A percentile compares a stretch with the other conserved stretches of the same genome.
Evolutionary conservation across 2,888 invertebrate genomes (phyloP).

Genomic region (Heliconius cydno): DNA sequence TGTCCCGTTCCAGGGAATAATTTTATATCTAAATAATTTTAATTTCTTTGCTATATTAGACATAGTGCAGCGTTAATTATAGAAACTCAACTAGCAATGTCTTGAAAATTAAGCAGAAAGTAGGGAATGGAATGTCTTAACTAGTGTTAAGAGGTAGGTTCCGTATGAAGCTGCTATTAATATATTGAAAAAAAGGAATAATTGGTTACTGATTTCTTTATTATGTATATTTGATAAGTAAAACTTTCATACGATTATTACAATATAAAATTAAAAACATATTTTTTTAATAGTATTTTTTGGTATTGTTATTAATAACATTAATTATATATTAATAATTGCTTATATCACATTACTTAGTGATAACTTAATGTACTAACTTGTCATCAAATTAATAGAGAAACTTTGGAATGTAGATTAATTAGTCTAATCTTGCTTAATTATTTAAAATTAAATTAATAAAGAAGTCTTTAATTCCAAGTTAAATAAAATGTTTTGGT

Average conservation of each 20-base stretch:
- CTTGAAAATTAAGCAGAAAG: too few species aligned
- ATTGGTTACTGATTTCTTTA: too few species aligned
- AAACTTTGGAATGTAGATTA: constrained; percentile 1
- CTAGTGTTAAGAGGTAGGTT: too few species aligned
- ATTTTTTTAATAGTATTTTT: neutral
- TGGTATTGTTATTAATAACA: neutral
- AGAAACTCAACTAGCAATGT: neutral
- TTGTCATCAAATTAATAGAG: neutral
- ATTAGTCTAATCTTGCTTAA: neutral
- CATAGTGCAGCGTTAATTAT: neutral
- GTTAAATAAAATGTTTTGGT: neutral
- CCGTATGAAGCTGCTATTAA: too few species aligned
- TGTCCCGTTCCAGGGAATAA: too few species aligned
- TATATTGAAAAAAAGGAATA: too few species aligned
- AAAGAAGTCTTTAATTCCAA: neutral
- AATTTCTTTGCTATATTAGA: neutral
- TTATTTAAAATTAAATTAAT: neutral
- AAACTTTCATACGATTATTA: neutral
- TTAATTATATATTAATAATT: neutral
- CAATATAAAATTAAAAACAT: neutral
- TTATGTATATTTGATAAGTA: neutral
- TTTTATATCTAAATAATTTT: neutral
- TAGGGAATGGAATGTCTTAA: too few species aligned
- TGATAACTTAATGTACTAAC: neutral
- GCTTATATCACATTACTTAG: constrained; percentile 1